These are phyloP conservation scores for Limanda limanda DNA, from an alignment of 2,113 vertebrate genomes.

Conservation along the genomic window DNA sequence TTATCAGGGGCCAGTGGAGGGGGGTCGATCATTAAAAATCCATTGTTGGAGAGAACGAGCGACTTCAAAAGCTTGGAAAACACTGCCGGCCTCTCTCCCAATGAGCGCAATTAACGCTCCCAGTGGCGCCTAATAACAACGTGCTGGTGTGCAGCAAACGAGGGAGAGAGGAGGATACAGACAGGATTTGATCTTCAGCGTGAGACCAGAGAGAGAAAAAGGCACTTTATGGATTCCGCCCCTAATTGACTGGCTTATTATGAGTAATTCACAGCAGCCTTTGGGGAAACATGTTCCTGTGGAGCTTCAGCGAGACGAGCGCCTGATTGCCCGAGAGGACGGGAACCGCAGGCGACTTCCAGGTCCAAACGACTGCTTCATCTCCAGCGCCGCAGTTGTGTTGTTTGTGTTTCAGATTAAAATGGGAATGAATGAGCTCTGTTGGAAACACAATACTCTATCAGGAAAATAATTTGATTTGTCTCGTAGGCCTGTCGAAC, in stretches of 20 bases:
- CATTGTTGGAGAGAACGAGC: slow-evolving; percentile 64
- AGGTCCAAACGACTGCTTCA: neutral
- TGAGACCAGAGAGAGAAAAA: slow-evolving; percentile 3
- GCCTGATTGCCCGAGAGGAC: slow-evolving; percentile 43
- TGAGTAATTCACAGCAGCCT: slow-evolving; percentile 46
- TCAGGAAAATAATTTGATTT: neutral
- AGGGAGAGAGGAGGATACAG: slow-evolving; percentile 28
- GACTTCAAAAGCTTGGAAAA: slow-evolving; percentile 70
- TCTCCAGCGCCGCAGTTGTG: neutral
- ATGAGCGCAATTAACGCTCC: slow-evolving; percentile 74
- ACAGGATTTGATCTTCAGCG: slow-evolving; percentile 37
- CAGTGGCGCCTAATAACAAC: slow-evolving; percentile 64
- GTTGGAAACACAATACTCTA: neutral
- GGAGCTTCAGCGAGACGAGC: slow-evolving; percentile 33
- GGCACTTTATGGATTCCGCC: slow-evolving; percentile 41
- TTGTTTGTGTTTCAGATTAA: neutral
- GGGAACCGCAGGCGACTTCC: slow-evolving; percentile 5
- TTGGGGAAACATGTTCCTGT: slow-evolving; percentile 21
- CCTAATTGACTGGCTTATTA: slow-evolving; percentile 57
- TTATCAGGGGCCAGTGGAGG: slow-evolving; percentile 20
- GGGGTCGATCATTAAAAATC: slow-evolving; percentile 73
- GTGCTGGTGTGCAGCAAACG: slow-evolving; percentile 27
- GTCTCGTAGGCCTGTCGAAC: neutral
- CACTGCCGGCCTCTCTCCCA: slow-evolving; percentile 57
- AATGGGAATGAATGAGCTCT: neutral